Evolutionary conservation across 2,113 vertebrate genomes (phyloP).

Genomic region (Cygnus atratus): DNA sequence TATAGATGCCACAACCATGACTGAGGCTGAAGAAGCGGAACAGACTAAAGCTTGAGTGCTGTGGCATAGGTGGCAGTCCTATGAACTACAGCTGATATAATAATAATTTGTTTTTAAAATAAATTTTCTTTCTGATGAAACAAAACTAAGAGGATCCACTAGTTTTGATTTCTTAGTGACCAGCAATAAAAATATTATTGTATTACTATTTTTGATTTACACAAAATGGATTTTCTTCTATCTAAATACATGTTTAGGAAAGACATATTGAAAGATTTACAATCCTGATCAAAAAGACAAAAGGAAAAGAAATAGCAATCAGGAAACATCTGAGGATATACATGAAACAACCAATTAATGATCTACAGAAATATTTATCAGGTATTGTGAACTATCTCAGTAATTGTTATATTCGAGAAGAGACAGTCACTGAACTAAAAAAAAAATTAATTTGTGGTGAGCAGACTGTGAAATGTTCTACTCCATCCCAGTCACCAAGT

Average conservation of each 20-base stretch:
- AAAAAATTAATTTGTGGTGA: background rate
- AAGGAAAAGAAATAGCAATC: slow-evolving; percentile 70
- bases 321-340: slow-evolving; percentile 63
- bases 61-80: background rate
- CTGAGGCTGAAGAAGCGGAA: background rate
- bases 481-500: background rate
- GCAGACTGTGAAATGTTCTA: background rate
- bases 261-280: slow-evolving; percentile 8
- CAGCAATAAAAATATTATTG: slow-evolving; percentile 17
- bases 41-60: background rate
- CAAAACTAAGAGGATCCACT: background rate
- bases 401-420: slow-evolving; percentile 2
- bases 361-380: slow-evolving; percentile 6
- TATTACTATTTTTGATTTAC: background rate
- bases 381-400: slow-evolving; percentile 7
- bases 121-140: background rate
- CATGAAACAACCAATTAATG: slow-evolving; percentile 63
- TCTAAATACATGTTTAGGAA: slow-evolving; percentile 18
- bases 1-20: background rate
- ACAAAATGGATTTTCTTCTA: background rate
- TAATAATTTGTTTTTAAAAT: background rate
- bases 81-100: background rate
- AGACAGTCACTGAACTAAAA: background rate
- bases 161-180: slow-evolving; percentile 41
- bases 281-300: slow-evolving; percentile 68